These are phyloP conservation scores for Chrysocyon brachyurus DNA, from an alignment of 2,797 vertebrate species.

Conservation along the genomic window DNA sequence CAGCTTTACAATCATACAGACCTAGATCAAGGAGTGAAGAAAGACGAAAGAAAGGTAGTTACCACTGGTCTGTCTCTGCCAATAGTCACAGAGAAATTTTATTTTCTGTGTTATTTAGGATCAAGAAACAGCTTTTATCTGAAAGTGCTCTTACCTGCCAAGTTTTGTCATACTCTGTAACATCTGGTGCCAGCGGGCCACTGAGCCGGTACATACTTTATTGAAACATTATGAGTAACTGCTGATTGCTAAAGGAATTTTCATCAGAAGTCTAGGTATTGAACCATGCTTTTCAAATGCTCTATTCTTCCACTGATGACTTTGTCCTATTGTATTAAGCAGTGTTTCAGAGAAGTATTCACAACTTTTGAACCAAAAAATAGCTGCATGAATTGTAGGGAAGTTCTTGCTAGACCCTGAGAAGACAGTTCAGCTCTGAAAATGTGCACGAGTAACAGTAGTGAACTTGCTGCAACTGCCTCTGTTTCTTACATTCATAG, in stretches of 20 bases:
- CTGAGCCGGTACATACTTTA: neutral
- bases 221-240: neutral
- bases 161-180: neutral
- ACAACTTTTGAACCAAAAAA: neutral
- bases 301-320: neutral
- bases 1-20: neutral
- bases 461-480: neutral
- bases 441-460: neutral
- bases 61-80: neutral
- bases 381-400: neutral
- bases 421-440: neutral
- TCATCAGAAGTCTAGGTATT: neutral
- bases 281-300: neutral
- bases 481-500: neutral
- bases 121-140: neutral
- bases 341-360: neutral
- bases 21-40: neutral
- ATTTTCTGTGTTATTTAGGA: neutral
- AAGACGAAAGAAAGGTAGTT: neutral
- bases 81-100: neutral
- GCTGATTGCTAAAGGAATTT: constrained; percentile 28
- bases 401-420: neutral
- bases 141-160: neutral
- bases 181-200: neutral
- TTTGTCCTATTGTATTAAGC: neutral